phyloP scores from a whole-genome alignment of 2,797 vertebrate species.

The Mustela erminea region DNA sequence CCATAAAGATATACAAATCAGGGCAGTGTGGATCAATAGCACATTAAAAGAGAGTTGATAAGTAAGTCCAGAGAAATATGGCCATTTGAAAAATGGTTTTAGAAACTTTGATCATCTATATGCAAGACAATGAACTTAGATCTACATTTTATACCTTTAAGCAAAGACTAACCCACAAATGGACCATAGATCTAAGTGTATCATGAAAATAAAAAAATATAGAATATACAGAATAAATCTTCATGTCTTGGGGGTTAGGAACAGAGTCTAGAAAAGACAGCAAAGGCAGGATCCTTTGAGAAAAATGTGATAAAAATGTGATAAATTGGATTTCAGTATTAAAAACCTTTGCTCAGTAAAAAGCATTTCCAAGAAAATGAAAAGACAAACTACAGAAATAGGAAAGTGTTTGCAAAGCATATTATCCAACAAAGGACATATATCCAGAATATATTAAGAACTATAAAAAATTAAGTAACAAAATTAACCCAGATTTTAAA shows the following conservation, averaged over 20 bases:
- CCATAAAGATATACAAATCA: background rate
- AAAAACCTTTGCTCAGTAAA: background rate
- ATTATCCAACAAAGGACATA: background rate
- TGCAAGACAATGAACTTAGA: background rate
- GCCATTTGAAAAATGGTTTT: background rate
- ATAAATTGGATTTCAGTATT: background rate
- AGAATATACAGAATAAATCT: background rate
- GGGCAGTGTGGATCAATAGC: background rate
- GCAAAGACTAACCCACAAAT: background rate
- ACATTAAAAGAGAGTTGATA: background rate
- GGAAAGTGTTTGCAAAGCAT: background rate
- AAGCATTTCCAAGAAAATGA: background rate
- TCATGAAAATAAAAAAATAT: background rate
- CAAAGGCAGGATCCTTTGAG: background rate
- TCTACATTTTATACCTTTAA: background rate
- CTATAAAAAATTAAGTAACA: constrained; percentile 15
- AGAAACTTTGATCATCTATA: background rate
- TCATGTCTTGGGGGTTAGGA: background rate
- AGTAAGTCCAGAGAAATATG: background rate
- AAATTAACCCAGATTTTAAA: background rate
- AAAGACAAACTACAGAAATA: background rate
- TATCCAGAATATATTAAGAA: background rate
- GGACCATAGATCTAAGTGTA: background rate
- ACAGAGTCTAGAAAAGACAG: background rate
- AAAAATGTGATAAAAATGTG: constrained; percentile 37